Base-by-base conservation (phyloP, 2,113 vertebrate species). In the Amphiprion percula region DNA sequence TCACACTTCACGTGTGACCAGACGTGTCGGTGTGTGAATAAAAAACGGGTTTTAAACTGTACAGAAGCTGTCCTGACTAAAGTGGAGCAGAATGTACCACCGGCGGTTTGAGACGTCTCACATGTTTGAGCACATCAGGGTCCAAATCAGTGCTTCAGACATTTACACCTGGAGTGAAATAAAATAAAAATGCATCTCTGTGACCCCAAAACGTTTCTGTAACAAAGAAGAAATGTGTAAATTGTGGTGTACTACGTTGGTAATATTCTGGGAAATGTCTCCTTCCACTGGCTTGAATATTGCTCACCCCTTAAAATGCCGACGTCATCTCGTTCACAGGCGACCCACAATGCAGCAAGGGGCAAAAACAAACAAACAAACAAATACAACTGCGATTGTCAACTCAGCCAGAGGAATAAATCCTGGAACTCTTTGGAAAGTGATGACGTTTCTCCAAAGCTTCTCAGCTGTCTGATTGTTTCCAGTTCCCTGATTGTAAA, bases 321-420 rank as follows among this genome's bases (percentile, higher is more conserved):
- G 60, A 67, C 16, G 70, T 24, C 49, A 56, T 75, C 72, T 83
- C 77, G 49, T 52, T 67, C 70, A 28, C 77, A 59, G 69, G 67
- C 11, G 59, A 80, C 55, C 77, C 58, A 49, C 49, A 17, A 67
- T 41, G 80, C 87, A 87, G 80, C 85, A 70, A 59, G 73, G 84
- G 80, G 73, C 52, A 37, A 72, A 8, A 37, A 37, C 4, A 33
- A 33, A 33, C 4, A 33, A 5, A 33, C 4, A 33, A 33, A 6
- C 4, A 33, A 33, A 33, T 33, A 37, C 49, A 73, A 26, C 68
- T 77, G 72, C 79, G 92, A 93, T 93, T 92, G 92, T 93, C 92
- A 71, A 74, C 70, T 74, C 83, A 87, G 80, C 90, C 79, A 81
- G 70, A 81, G 78, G 64, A 80, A 75, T 23, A 83, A 73, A 55